Conservation (phyloP, 2,113 vertebrate genomes). For the Jacana jacana region DNA sequence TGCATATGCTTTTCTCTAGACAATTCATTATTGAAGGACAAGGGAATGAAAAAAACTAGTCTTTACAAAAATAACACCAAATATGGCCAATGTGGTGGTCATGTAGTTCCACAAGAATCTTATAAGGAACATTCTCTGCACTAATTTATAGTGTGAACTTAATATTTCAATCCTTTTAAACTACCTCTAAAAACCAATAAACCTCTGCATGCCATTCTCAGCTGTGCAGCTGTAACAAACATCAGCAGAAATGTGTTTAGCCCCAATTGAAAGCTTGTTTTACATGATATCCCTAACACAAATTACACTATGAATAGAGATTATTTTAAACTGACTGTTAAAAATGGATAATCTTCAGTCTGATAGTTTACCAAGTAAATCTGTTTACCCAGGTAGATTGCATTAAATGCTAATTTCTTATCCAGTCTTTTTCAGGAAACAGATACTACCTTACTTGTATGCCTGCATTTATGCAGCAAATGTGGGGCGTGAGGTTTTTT, state of each 20-base stretch:
- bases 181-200: neutral
- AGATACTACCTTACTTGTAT: neutral
- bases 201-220: neutral
- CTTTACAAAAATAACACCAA: neutral
- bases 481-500: neutral
- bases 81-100: fast-evolving
- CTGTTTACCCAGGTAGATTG: neutral
- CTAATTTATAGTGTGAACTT: neutral
- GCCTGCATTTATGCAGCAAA: neutral
- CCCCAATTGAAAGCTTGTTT: neutral
- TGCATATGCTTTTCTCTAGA: neutral
- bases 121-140: neutral
- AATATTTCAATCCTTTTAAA: neutral
- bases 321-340: neutral
- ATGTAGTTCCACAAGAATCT: neutral
- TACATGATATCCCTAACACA: neutral
- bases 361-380: neutral
- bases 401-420: neutral
- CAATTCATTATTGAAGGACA: neutral
- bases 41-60: neutral
- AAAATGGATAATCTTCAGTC: neutral
- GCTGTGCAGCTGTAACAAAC: neutral
- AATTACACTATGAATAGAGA: neutral
- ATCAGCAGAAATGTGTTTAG: neutral
- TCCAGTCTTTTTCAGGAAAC: neutral